Evolutionary conservation across 1,140 invertebrate genomes (phyloP), one percentile per base, ranked within the genome.

Genomic region (Sweltsa coloradensis): DNA sequence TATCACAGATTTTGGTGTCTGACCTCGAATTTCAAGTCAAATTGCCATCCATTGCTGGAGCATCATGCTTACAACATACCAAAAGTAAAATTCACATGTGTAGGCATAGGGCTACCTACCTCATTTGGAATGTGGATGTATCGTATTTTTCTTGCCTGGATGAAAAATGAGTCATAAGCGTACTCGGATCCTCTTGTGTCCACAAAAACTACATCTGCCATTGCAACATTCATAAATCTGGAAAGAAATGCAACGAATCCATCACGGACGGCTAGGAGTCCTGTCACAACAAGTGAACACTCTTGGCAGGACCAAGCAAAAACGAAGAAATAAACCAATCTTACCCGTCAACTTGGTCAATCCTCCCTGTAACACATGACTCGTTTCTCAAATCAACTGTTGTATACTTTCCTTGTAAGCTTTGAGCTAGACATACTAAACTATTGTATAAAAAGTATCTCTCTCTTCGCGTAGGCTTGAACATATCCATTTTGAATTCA

Each of bases 361-460:
- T 61, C 23, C 50, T 56, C 26, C 81, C 81, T 54, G 66, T 73
- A 43, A 81, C 61, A 53, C 64, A 69, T 5, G 72, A 64, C 56
- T 81, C 78, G 60, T 80, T 79, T 48, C 76, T 63, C 23, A 82
- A 60, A 60, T 83, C 79, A 14, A 83, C 63, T n/a, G 72, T 79
- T 4, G 77, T 74, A 54, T 63, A 68, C 57, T 72, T 62, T n/a
- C 74, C 73, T 63, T 75, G 66, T 6, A 81, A 62, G 36, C 74
- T 71, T 66, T 75, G 75, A 40, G 79, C 60, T 51, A 83, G 63
- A 55, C 78, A 73, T 25, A 74, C 56, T 41, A 79, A 60, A 41
- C 63, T 74, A 52, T 76, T 78, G 39, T 71, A 67, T 45, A 71
- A 69, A 25, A 53, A 60, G 53, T 67, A 70, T 54, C 65, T 70